Conservation (phyloP, 2,113 vertebrate species). For the Menidia beryllina region DNA sequence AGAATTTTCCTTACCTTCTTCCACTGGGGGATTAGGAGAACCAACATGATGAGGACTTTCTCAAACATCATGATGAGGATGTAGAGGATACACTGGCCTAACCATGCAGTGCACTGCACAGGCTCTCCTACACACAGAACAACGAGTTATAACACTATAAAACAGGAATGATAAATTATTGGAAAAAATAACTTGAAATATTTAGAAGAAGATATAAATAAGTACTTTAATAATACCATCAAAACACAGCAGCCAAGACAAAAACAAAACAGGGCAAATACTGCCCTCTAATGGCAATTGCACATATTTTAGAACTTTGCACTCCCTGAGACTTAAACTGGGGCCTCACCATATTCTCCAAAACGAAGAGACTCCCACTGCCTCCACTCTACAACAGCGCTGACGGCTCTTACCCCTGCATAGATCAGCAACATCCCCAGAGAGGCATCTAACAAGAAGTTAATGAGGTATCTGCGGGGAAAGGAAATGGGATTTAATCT, state of each 20-base stretch:
- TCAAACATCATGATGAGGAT: constrained; percentile 98
- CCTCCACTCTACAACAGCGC: constrained; percentile 93
- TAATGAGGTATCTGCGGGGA: constrained; percentile 93
- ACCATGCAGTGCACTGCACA: constrained; percentile 93
- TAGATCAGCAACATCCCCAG: constrained; percentile 98
- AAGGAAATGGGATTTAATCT: background rate
- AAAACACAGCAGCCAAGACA: too few species aligned
- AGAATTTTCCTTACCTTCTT: constrained; percentile 87
- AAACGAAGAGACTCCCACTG: constrained; percentile 98
- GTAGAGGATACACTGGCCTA: constrained; percentile 95
- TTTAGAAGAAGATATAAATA: too few species aligned
- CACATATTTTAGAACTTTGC: background rate
- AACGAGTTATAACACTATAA: background rate
- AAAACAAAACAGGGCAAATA: background rate
- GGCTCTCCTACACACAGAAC: constrained; percentile 87
- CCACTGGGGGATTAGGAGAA: constrained; percentile 96
- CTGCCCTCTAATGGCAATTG: constrained; percentile 60
- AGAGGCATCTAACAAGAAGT: constrained; percentile 95
- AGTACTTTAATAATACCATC: too few species aligned
- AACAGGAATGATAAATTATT: too few species aligned
- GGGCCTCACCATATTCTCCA: constrained; percentile 93
- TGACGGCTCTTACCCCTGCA: constrained; percentile 88
- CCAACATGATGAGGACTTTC: constrained; percentile 94
- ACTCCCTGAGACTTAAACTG: background rate
- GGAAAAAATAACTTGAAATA: background rate